A percentile compares a stretch with the other conserved stretches of the same genome.
Evolutionary conservation across 2,888 invertebrate genomes (phyloP).

Genomic region (Ecdyonurus torrentis): DNA sequence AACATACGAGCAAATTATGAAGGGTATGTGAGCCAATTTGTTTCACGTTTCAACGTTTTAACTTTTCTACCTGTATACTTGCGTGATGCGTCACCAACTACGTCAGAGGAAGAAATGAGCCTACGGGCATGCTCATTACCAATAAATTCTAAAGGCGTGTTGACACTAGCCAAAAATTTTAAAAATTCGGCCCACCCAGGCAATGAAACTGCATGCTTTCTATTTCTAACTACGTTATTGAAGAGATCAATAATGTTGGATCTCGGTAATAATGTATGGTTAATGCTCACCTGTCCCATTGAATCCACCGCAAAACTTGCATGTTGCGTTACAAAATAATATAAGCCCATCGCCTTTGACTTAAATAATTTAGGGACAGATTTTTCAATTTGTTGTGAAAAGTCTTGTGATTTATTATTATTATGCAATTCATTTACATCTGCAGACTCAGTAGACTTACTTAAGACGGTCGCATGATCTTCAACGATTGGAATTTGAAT

Average conservation of each 20-base stretch:
- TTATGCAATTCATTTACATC: not conserved
- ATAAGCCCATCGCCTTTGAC: not conserved
- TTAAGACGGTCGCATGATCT: too few relatives aligned
- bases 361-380: not conserved
- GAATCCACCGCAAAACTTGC: not conserved
- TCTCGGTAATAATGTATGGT: not conserved
- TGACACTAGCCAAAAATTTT: not conserved
- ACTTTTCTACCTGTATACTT: too few relatives aligned
- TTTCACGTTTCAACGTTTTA: too few relatives aligned
- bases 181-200: not conserved
- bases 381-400: not conserved
- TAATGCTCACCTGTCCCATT: not conserved
- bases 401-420: too few relatives aligned
- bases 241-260: not conserved
- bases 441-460: not conserved
- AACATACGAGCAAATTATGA: too few relatives aligned
- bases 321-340: not conserved
- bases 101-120: too few relatives aligned
- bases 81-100: too few relatives aligned
- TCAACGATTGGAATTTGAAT: not conserved
- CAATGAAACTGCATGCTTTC: not conserved
- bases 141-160: not conserved
- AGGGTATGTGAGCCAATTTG: too few relatives aligned
- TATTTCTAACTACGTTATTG: not conserved
- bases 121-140: not conserved